Percentiles rank a stretch among this genome's conserved stretches.
phyloP scores from a whole-genome alignment of 1,140 invertebrate species.

The Dolichoris vasculosae region DNA sequence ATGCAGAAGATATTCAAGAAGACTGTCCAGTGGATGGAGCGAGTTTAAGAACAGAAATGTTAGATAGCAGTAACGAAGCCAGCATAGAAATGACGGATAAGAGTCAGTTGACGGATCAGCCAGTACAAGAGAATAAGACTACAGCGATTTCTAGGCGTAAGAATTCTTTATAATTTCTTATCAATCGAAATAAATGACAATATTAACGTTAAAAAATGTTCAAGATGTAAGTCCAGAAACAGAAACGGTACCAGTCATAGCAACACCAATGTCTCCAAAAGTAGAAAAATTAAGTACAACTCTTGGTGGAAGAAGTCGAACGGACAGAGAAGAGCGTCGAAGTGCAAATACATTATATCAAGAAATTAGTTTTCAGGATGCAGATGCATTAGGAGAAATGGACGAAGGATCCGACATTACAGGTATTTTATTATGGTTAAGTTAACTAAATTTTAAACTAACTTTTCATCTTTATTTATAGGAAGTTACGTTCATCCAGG shows the following conservation, averaged over 20 bases:
- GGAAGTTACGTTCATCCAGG: conserved; percentile 98
- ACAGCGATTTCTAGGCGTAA: conserved; percentile 67
- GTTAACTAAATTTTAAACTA: conserved; percentile 20
- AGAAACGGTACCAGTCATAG: conserved; percentile 72
- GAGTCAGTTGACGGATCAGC: conserved; percentile 76
- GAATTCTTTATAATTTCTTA: conserved; percentile 43
- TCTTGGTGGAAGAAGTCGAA: conserved; percentile 82
- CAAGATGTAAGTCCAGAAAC: conserved; percentile 73
- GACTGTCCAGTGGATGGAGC: conserved; percentile 65
- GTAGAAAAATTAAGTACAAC: conserved; percentile 68
- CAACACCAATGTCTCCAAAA: conserved; percentile 75
- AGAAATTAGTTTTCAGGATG: conserved; percentile 91
- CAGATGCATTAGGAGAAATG: conserved; percentile 86
- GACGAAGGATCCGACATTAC: conserved; percentile 91
- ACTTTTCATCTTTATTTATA: conserved; percentile 69
- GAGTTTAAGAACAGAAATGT: conserved; percentile 72
- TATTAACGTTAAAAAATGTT: neutral
- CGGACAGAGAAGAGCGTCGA: conserved; percentile 89
- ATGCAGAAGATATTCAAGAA: conserved; percentile 69
- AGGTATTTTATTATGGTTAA: conserved; percentile 75
- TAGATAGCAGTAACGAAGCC: conserved; percentile 71
- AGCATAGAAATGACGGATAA: conserved; percentile 75
- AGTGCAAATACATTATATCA: conserved; percentile 94
- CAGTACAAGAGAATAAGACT: conserved; percentile 67
- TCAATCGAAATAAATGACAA: conserved; percentile 13